Base-by-base conservation (phyloP, 1,140 invertebrate species). In the Hylaeus anthracinus region DNA sequence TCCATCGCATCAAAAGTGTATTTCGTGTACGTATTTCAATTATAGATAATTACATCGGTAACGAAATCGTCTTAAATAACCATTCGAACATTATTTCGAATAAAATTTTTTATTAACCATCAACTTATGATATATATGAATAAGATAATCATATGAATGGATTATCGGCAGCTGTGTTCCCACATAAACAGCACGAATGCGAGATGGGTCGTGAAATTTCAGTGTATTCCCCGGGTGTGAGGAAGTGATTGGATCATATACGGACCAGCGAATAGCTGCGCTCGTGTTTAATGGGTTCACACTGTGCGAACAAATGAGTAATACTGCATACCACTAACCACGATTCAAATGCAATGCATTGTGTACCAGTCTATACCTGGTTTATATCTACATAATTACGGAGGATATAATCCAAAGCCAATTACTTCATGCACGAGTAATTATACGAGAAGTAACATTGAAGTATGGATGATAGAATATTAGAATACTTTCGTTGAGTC, bases 191-290 rank as follows among this genome's bases (percentile, higher is more conserved):
- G 12, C 14, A 67, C 41, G 66, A 6, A 70, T 81, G 73, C 66
- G 51, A 56, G 73, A 77, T 77, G 66, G 66, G 15, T 81, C 55
- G 48, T 61, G 73, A 64, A 81, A 81, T 81, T 81, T 77, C 43
- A 51, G 79, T 45, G 39, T 81, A 77, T 77, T 81, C 79, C 66
- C 73, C 26, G 73, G 72, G 67, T 70, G 63, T 81, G 72, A 81
- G 60, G 66, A 79, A 73, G 63, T 75, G 73, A 82, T 84, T 72
- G 79, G 80, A 84, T 84, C 72, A 84, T 82, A 71, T 55, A 72
- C 67, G 72, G 79, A 39, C 72, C 64, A 81, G 81, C 79, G 65
- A 75, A 71, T 81, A 79, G 14, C 67, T 81, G 58, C 55, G 70
- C 74, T 67, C 73, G 70, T 67, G 72, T 71, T 71, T 81, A 84